phyloP scores from a whole-genome alignment of 2,888 invertebrate genomes.

The Poecilobothrus nobilitatus region DNA sequence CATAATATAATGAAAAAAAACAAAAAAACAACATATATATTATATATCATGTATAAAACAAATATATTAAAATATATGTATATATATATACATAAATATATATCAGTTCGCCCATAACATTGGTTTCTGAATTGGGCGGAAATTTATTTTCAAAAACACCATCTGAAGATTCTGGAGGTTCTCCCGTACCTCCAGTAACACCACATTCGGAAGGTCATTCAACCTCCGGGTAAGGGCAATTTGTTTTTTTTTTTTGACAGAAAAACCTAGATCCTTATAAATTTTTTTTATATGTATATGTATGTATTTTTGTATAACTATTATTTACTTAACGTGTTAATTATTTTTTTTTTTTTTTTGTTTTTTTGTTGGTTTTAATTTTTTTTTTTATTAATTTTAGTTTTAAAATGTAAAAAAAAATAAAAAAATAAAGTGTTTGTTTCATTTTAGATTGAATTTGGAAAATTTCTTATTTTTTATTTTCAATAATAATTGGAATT shows the following conservation, averaged over 20 bases:
- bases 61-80: no score
- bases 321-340: not conserved
- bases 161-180: constrained; percentile 75
- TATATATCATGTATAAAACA: no score
- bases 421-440: no score
- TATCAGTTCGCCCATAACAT: constrained; percentile 78
- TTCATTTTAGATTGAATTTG: no score
- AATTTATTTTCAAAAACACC: constrained; percentile 91
- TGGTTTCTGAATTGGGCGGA: constrained; percentile 90
- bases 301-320: no score
- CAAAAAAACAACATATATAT: constrained; percentile 13
- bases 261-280: not conserved
- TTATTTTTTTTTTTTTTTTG: not conserved
- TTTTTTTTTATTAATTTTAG: no score
- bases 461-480: no score
- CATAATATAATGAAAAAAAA: constrained; percentile 14
- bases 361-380: no score
- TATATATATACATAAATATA: constrained; percentile 14
- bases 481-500: no score
- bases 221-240: constrained; percentile 41
- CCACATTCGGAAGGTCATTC: constrained; percentile 52
- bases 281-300: not conserved
- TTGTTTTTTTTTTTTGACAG: no score
- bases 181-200: constrained; percentile 56
- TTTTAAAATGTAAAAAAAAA: no score